Evolutionary conservation across 2,888 invertebrate species (phyloP).

Genomic region (Sericinus montela): DNA sequence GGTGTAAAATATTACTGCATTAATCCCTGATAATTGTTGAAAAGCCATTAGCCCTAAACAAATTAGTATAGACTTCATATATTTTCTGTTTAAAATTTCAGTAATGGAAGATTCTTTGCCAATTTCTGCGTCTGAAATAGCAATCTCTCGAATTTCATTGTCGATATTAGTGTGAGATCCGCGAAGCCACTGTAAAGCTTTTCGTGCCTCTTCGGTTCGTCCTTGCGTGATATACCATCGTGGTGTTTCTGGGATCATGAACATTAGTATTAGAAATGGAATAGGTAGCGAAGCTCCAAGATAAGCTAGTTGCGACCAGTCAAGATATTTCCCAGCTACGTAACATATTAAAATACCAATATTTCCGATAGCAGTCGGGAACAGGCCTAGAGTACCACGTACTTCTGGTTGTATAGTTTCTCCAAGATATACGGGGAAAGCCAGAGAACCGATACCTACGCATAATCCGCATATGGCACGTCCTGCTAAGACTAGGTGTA

Average conservation of each 20-base stretch:
- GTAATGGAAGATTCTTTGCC: constrained; percentile 80
- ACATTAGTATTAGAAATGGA: constrained; percentile 88
- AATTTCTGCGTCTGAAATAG: constrained; percentile 83
- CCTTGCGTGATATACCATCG: constrained; percentile 92
- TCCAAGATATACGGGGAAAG: constrained; percentile 94
- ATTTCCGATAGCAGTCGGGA: constrained; percentile 93
- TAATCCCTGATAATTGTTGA: constrained; percentile 96
- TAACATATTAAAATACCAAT: constrained; percentile 90
- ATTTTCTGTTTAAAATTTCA: constrained; percentile 84
- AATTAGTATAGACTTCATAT: constrained; percentile 89
- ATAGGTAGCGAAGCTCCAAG: constrained; percentile 87
- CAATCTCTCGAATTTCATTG: constrained; percentile 86
- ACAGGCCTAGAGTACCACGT: constrained; percentile 91
- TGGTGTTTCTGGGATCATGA: constrained; percentile 95
- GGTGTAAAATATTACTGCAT: constrained; percentile 97
- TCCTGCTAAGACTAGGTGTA: constrained; percentile 87
- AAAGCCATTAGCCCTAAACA: constrained; percentile 95
- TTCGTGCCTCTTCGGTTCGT: constrained; percentile 85
- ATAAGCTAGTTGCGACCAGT: constrained; percentile 91
- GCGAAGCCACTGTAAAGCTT: constrained; percentile 90
- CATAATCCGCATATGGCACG: constrained; percentile 92
- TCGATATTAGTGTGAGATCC: constrained; percentile 88
- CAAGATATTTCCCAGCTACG: constrained; percentile 86
- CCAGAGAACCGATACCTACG: constrained; percentile 92
- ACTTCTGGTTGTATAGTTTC: constrained; percentile 96